These are phyloP conservation scores for Nasonia oneida DNA, from an alignment of 2,888 invertebrate genomes.

Conservation along the genomic window DNA sequence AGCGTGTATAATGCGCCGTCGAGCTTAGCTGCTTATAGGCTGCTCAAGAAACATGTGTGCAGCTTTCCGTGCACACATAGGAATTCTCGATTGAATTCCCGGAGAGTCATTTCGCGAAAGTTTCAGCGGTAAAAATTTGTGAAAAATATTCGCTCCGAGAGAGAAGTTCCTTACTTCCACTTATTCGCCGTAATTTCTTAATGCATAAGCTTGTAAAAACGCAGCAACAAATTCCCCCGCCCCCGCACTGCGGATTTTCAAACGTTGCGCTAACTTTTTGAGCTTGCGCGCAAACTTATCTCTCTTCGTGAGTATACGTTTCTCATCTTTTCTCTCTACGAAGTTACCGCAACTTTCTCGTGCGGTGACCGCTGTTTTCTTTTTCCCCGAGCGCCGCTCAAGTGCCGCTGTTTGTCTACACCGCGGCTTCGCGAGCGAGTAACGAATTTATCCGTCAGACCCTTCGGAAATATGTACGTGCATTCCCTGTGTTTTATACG, in stretches of 20 bases:
- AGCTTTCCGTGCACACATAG: neutral
- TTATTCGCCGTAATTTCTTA: slow-evolving; percentile 47
- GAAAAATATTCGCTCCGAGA: too few species aligned
- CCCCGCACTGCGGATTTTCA: slow-evolving; percentile 3
- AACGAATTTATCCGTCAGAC: neutral
- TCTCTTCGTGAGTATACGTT: neutral
- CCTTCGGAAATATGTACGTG: neutral
- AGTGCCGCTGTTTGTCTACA: neutral
- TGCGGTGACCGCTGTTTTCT: too few species aligned
- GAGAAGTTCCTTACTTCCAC: slow-evolving; percentile 10
- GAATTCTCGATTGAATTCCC: too few species aligned
- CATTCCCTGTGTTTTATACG: slow-evolving; percentile 39
- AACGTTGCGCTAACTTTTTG: slow-evolving; percentile 32
- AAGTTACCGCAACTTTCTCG: neutral
- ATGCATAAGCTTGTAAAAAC: slow-evolving; percentile 33
- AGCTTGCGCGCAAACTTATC: slow-evolving; percentile 5
- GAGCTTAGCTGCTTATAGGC: neutral
- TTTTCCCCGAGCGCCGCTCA: too few species aligned
- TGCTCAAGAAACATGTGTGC: neutral
- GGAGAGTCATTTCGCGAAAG: too few species aligned
- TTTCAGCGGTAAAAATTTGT: too few species aligned
- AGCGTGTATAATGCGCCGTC: slow-evolving; percentile 49
- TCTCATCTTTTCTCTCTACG: slow-evolving; percentile 24
- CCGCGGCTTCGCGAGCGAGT: neutral
- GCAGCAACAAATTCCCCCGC: neutral